phyloP scores from a whole-genome alignment of 2,888 invertebrate genomes.

The Acholoe squamosa region DNA sequence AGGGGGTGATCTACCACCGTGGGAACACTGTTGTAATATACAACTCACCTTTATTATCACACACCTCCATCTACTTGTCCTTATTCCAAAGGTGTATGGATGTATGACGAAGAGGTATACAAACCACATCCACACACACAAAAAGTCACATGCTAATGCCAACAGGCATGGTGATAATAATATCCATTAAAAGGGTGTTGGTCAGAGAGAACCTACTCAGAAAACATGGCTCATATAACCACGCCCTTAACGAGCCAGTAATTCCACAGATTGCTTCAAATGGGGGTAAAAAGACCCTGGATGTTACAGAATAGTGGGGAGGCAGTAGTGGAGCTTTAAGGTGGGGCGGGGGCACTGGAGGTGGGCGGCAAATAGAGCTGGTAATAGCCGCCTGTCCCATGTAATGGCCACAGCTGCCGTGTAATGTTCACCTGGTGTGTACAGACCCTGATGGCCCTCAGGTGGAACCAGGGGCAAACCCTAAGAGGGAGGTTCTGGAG shows the following conservation, averaged over 20 bases:
- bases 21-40: background rate
- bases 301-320: background rate
- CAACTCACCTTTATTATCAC: too few species aligned
- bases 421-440: background rate
- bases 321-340: background rate
- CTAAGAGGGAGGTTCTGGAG: background rate
- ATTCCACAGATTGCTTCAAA: constrained; percentile 17
- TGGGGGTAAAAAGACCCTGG: background rate
- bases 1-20: background rate
- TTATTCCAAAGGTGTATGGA: background rate
- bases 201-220: background rate
- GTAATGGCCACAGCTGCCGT: background rate
- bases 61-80: too few species aligned
- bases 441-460: background rate
- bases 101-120: background rate
- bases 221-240: background rate
- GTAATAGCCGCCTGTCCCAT: background rate
- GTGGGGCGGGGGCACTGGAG: background rate
- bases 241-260: constrained; percentile 18
- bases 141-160: too few species aligned
- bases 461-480: background rate
- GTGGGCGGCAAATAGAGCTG: background rate
- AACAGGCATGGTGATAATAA: background rate
- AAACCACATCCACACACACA: too few species aligned
- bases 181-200: background rate